Percentiles rank a stretch among this genome's conserved stretches.
Evolutionary conservation across 2,888 invertebrate genomes (phyloP).

Genomic region (Zaprionus lineosus): DNA sequence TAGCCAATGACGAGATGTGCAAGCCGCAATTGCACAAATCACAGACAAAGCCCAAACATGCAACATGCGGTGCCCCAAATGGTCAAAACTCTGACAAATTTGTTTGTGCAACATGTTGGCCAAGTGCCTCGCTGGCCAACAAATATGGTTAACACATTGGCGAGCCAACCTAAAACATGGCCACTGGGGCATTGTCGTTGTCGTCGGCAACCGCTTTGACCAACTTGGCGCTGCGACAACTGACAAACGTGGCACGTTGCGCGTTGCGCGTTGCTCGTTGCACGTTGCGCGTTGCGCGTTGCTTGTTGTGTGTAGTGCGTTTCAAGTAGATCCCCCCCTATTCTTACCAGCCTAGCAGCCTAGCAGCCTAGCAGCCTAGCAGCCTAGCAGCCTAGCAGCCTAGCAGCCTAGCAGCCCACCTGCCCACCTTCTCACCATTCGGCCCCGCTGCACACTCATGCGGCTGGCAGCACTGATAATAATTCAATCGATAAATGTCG

Average conservation of each 20-base stretch:
- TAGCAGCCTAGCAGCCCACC: too few species aligned
- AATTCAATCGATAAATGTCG: slow-evolving; percentile 77
- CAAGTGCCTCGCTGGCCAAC: slow-evolving; percentile 46
- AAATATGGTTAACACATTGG: slow-evolving; percentile 30
- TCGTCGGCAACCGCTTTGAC: slow-evolving; percentile 39
- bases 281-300: too few species aligned
- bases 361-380: too few species aligned
- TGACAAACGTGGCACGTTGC: too few species aligned
- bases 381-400: too few species aligned
- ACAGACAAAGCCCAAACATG: slow-evolving; percentile 34
- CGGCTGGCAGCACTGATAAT: slow-evolving; percentile 55
- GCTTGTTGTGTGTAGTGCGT: too few species aligned
- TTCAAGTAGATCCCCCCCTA: too few species aligned
- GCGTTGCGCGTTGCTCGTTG: too few species aligned
- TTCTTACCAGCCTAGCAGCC: too few species aligned
- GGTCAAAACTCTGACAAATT: slow-evolving; percentile 73
- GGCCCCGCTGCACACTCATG: too few species aligned
- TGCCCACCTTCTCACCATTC: too few species aligned
- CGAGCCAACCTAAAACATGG: slow-evolving; percentile 34
- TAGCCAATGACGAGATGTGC: slow-evolving; percentile 62
- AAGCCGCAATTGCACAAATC: slow-evolving; percentile 40
- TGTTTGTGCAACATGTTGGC: slow-evolving; percentile 74
- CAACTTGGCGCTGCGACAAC: slow-evolving; percentile 17
- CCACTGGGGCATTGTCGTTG: slow-evolving; percentile 50
- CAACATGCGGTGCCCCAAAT: slow-evolving; percentile 54